Base-by-base conservation (phyloP, 2,113 vertebrate genomes). In the Suncus etruscus region DNA sequence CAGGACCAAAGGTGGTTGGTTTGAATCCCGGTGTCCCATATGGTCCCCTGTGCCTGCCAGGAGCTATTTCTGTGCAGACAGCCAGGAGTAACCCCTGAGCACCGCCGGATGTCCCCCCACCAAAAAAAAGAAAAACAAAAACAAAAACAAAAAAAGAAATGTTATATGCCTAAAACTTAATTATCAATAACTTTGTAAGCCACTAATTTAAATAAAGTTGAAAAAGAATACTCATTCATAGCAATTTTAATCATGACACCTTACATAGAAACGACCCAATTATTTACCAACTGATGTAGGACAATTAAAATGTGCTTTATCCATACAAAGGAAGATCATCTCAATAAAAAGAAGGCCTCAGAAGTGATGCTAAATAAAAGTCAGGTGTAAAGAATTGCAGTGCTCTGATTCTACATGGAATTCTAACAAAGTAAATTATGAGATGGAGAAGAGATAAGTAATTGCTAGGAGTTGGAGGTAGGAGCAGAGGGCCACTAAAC, bases 321-420 rank as follows among this genome's bases (percentile, higher is more conserved):
- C 24, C 24, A 50, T 15, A 61, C 29, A 84, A 9, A 24, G 10
- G 6, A 63, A 86, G 12, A 72, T 1, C 25, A 20, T 7, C 39
- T 11, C 22, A 82, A 63, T 50, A 77, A 69, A 70, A 83, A 74
- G 16, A 27, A 87, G 25, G 11, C 69, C n/a, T 78, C 72, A 87
- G 66, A 79, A 77, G 63, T 68, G 10, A 66, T 3, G 16, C 24
- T 48, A 78, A 80, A 48, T 85, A 50, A 92, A 85, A 92, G 73
- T 83, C 39, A 90, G 70, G 88, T 16, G 9, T 31, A 74, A 81
- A 92, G 27, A 54, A 63, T 29, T 29, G n/a, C 11, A 31, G 20
- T 16, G 83, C 27, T 5, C n/a, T 77, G 15, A 87, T 50, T 87
- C 27, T 66, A 72, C 48, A 66, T 70, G 69, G 83, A 91, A 78